These are phyloP conservation scores for Apantesis nais DNA, from an alignment of 2,888 invertebrate genomes.

Conservation along the genomic window DNA sequence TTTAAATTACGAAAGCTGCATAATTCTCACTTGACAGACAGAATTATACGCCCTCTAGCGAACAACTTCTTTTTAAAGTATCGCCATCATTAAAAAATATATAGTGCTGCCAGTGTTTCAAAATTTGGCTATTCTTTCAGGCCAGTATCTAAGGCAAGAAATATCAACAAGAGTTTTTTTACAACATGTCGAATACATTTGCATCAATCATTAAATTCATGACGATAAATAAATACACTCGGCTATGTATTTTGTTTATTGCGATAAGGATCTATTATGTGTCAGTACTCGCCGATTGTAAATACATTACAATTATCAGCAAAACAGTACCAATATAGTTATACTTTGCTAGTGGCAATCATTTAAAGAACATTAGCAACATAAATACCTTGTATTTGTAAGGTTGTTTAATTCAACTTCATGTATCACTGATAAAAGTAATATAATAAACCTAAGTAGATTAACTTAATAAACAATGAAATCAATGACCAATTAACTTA, in stretches of 20 bases:
- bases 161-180: not conserved
- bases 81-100: constrained; percentile 63
- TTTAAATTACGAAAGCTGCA: constrained; percentile 11
- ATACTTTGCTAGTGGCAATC: not conserved
- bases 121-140: not conserved
- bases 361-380: not conserved
- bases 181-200: too few relatives aligned
- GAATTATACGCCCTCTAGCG: constrained; percentile 50
- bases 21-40: constrained; percentile 27
- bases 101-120: constrained; percentile 46
- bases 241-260: not conserved
- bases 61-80: constrained; percentile 46
- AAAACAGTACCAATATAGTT: not conserved
- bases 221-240: not conserved
- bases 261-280: not conserved
- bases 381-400: not conserved
- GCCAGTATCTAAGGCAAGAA: not conserved
- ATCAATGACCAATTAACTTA: not conserved
- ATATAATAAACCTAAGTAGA: not conserved
- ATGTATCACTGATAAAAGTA: not conserved
- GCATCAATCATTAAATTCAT: too few relatives aligned
- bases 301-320: not conserved
- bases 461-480: not conserved
- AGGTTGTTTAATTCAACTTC: not conserved
- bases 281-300: not conserved